phyloP scores from a whole-genome alignment of 2,113 vertebrate genomes.

The Brachypteracias leptosomus region DNA sequence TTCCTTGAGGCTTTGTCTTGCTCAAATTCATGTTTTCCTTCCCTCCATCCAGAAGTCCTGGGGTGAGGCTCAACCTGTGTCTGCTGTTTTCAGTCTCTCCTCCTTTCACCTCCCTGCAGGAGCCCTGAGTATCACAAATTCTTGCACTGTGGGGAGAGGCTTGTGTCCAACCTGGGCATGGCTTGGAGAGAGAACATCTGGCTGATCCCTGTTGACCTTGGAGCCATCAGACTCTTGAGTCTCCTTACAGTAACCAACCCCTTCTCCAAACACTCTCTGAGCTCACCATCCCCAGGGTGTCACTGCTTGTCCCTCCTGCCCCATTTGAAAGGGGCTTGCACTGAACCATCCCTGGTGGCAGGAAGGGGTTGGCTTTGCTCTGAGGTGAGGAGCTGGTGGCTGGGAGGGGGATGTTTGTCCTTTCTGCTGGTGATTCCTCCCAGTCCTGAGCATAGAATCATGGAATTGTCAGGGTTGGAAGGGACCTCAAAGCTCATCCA shows the following conservation, averaged over 20 bases:
- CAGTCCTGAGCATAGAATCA: too few relatives aligned
- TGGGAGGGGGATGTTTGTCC: neutral
- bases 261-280: neutral
- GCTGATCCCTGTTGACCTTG: slow-evolving; percentile 58
- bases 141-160: slow-evolving; percentile 36
- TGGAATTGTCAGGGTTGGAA: too few relatives aligned
- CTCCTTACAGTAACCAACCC: neutral
- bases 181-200: slow-evolving; percentile 53
- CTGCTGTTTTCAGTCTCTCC: neutral
- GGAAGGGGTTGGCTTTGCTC: neutral
- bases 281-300: neutral
- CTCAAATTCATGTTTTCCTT: neutral
- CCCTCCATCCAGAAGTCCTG: neutral
- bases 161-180: slow-evolving; percentile 43
- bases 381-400: fast-evolving
- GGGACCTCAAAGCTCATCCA: too few relatives aligned
- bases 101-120: neutral
- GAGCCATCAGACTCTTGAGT: neutral
- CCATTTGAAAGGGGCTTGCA: neutral
- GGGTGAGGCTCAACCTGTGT: neutral
- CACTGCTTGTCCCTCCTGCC: neutral
- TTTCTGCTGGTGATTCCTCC: neutral
- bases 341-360: neutral
- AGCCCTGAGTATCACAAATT: slow-evolving; percentile 22
- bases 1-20: neutral